Conservation (phyloP, 1,140 invertebrate species). For the Brachionus plicatilis region DNA sequence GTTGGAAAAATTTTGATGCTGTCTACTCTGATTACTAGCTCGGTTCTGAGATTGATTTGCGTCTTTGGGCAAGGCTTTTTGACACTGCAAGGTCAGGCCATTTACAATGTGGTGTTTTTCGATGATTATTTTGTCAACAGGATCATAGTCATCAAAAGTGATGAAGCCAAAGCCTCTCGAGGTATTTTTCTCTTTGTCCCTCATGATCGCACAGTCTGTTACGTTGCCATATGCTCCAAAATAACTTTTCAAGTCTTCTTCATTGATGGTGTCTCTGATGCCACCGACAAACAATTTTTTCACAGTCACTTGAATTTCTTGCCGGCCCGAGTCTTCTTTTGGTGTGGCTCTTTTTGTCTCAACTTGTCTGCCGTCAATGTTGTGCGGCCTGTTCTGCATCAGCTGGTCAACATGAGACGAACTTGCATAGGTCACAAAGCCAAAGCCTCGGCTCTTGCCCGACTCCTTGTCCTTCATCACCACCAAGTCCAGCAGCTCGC, state of each 20-base stretch:
- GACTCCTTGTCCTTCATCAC: constrained; percentile 39
- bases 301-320: constrained; percentile 83
- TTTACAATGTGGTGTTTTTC: constrained; percentile 56
- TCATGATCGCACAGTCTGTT: constrained; percentile 70
- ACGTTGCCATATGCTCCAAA: constrained; percentile 69
- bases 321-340: constrained; percentile 77
- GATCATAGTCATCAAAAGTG: constrained; percentile 73
- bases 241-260: constrained; percentile 67
- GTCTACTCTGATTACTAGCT: background rate
- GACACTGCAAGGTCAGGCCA: constrained; percentile 57
- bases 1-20: background rate
- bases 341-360: constrained; percentile 95
- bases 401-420: constrained; percentile 89
- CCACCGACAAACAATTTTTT: constrained; percentile 91
- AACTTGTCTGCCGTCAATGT: constrained; percentile 76
- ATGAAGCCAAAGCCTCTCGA: constrained; percentile 88
- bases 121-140: constrained; percentile 45
- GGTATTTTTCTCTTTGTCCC: constrained; percentile 70
- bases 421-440: constrained; percentile 87
- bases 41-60: constrained; percentile 44
- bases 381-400: constrained; percentile 75
- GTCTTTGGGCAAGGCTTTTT: constrained; percentile 58
- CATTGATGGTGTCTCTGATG: constrained; percentile 59
- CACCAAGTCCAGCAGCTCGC: constrained; percentile 22
- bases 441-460: constrained; percentile 63